These are phyloP conservation scores for Imbricaverruca yamaguchii DNA, from an alignment of 2,888 invertebrate genomes.

Conservation along the genomic window DNA sequence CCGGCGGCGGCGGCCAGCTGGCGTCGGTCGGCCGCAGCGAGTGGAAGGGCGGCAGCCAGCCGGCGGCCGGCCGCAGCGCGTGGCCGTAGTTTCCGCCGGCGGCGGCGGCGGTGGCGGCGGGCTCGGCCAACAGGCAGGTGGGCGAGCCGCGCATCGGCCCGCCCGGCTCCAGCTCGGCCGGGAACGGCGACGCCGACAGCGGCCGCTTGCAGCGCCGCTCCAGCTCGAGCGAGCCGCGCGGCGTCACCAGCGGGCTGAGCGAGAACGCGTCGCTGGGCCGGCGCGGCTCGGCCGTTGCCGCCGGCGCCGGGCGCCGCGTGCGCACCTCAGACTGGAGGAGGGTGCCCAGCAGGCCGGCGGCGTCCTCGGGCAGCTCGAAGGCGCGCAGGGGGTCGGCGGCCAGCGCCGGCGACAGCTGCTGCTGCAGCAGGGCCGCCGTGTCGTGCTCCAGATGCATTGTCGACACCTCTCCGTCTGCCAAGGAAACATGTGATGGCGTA, in stretches of 20 bases:
- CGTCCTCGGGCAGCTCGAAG: slow-evolving; percentile 1
- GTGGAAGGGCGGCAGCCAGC: slow-evolving; percentile 3
- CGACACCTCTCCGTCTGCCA: neutral
- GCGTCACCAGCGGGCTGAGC: slow-evolving; percentile 25
- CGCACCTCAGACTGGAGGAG: neutral
- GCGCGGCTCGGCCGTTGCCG: neutral
- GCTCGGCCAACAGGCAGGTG: slow-evolving; percentile 38
- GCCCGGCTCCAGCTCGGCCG: slow-evolving; percentile 26
- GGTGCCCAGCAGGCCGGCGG: neutral
- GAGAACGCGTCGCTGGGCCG: neutral
- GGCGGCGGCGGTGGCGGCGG: slow-evolving; percentile 32
- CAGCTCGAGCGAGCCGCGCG: slow-evolving; percentile 27
- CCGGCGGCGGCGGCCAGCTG: slow-evolving; percentile 21
- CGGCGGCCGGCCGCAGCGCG: neutral
- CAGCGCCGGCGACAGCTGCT: slow-evolving; percentile 9
- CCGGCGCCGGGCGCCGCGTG: neutral
- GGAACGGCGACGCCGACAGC: slow-evolving; percentile 29
- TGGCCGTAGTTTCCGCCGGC: slow-evolving; percentile 18
- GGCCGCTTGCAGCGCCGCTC: slow-evolving; percentile 28
- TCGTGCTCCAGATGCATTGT: slow-evolving; percentile 11
- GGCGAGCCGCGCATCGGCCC: slow-evolving; percentile 43
- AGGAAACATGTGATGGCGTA: no score
- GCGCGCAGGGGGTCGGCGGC: slow-evolving; percentile 3
- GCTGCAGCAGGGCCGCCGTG: neutral
- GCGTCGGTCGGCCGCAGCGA: neutral